A percentile compares a stretch with the other conserved stretches of the same genome.
These are phyloP conservation scores for Iselma pallidipennis DNA, from an alignment of 2,888 invertebrate genomes.

Conservation along the genomic window DNA sequence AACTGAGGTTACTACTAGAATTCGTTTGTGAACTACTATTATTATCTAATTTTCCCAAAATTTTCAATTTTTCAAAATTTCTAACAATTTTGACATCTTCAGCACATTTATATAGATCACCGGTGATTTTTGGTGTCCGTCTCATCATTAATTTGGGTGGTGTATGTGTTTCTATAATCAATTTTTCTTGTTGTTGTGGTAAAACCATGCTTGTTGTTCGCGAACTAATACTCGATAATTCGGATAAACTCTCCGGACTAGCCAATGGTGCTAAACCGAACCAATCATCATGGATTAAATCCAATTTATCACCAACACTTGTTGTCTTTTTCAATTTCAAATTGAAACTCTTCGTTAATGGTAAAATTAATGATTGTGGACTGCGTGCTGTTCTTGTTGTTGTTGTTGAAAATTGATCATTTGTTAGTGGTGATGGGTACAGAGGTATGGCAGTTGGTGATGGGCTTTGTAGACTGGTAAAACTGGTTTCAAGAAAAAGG, in stretches of 20 bases:
- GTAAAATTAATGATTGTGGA: constrained; percentile 42
- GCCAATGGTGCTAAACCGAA: constrained; percentile 76
- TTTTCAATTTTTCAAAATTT: constrained; percentile 57
- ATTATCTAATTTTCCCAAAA: constrained; percentile 43
- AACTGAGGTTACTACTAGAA: constrained; percentile 58
- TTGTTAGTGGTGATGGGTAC: constrained; percentile 49
- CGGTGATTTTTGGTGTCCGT: constrained; percentile 67
- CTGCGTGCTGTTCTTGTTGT: constrained; percentile 51
- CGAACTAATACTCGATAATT: constrained; percentile 77
- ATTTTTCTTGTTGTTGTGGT: not conserved
- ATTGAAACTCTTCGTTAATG: constrained; percentile 36
- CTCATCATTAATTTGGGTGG: constrained; percentile 57
- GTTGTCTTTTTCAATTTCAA: constrained; percentile 36
- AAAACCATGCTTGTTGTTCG: constrained; percentile 64
- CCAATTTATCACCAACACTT: constrained; percentile 49
- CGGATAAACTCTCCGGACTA: constrained; percentile 80
- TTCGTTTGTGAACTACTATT: constrained; percentile 41
- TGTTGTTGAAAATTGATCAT: too few species aligned
- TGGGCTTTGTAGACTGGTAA: constrained; percentile 67
- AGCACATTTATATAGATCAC: constrained; percentile 67
- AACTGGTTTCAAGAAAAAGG: constrained; percentile 74
- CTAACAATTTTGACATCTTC: constrained; percentile 65
- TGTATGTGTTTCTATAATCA: not conserved
- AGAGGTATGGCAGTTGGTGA: constrained; percentile 45
- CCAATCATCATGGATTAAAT: constrained; percentile 67